phyloP scores from a whole-genome alignment of 2,113 vertebrate genomes.

The Hystrix brachyura region DNA sequence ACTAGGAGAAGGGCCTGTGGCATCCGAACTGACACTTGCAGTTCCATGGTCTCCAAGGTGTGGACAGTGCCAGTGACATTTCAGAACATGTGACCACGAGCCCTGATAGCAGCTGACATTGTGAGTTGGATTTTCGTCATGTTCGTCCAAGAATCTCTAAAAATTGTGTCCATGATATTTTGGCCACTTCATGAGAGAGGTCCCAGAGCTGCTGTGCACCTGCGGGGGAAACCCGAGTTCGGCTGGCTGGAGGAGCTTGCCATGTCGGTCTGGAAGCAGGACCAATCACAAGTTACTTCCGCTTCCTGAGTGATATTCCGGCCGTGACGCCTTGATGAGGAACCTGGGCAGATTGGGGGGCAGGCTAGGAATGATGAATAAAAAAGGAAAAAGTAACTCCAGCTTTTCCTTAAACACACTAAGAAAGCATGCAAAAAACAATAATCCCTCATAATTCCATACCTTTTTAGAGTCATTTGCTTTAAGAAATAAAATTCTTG shows the following conservation, averaged over 20 bases:
- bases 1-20: background rate
- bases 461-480: background rate
- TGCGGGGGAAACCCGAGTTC: background rate
- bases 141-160: background rate
- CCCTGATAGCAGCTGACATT: background rate
- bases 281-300: background rate
- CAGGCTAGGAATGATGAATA: background rate
- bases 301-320: background rate
- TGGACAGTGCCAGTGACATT: background rate
- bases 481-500: background rate
- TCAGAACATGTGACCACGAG: background rate
- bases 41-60: background rate
- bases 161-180: background rate
- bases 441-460: background rate
- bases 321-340: background rate
- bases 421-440: background rate
- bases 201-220: background rate
- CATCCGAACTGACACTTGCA: background rate
- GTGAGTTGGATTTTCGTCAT: background rate
- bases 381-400: slow-evolving; percentile 33
- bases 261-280: background rate
- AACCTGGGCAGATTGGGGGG: accelerated
- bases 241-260: background rate
- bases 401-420: background rate
- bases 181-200: background rate